Base-by-base conservation (phyloP, 2,113 vertebrate species). In the Dascyllus trimaculatus region DNA sequence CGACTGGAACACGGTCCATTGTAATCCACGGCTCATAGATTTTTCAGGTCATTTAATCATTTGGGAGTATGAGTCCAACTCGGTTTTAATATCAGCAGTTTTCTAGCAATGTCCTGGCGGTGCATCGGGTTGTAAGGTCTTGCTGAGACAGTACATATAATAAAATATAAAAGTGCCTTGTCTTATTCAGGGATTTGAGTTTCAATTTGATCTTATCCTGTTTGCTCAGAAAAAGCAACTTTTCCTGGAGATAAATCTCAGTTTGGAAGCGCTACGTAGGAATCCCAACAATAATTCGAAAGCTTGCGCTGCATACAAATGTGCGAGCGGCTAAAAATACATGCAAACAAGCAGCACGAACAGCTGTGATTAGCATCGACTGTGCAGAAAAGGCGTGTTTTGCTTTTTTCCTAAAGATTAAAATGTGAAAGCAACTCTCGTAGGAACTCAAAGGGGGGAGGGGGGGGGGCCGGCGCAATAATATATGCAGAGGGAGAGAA, bases 381-480 rank as follows among this genome's bases (percentile, higher is more conserved):
- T 56, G 71, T 57, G 69, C 45, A 69, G 18, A 56, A 46, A 71
- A 61, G 57, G 60, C 4, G 5, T 49, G 51, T 74, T 76, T 48
- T 48, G 3, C 29, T 53, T 70, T 64, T 71, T 85, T 32, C 84
- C 88, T 76, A 75, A 61, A 82, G 76, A 88, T 89, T 87, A 81
- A 86, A 91, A 87, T 70, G 75, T 85, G 66, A 89, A 90, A 86
- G 75, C 62, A 46, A 62, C 58, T 87, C 85, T 85, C 78, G 13
- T 0, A 80, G 82, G 86, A 75, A 53, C 32, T 65, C 38, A 40
- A 5, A 35, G 32, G 9, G 32, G 32, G 7, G 7, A 8, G 1
- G 32, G 19, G 18, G 15, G 19, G 48, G 57, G 46, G 60, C 63
- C 22, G 18, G 66, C 56, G 65, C 35, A 70, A 75, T 88, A 85